phyloP scores from a whole-genome alignment of 2,888 invertebrate species.

The Spodoptera littoralis region DNA sequence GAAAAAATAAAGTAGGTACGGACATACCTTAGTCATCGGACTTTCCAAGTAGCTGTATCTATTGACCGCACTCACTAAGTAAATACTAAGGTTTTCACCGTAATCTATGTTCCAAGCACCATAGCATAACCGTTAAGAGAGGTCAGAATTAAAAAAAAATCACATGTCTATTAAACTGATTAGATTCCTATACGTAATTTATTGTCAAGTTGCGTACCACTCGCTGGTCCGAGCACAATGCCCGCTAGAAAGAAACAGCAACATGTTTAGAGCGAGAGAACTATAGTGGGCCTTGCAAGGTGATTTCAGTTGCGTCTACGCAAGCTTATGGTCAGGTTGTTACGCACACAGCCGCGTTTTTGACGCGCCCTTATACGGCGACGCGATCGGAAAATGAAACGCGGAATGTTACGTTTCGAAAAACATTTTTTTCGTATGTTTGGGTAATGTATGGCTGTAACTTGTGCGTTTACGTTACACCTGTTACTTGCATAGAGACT shows the following conservation, averaged over 20 bases:
- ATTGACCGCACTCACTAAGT: slow-evolving; percentile 17
- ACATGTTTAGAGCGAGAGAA: slow-evolving; percentile 78
- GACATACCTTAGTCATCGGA: slow-evolving; percentile 9
- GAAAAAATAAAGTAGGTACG: slow-evolving; percentile 21
- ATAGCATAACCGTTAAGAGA: slow-evolving; percentile 27
- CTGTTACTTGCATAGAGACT: slow-evolving; percentile 42
- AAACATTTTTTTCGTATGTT: slow-evolving; percentile 53
- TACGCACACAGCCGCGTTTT: slow-evolving; percentile 76
- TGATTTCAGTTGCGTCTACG: slow-evolving; percentile 88
- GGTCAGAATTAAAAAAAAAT: slow-evolving; percentile 74
- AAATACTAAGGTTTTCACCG: slow-evolving; percentile 37
- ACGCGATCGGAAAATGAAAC: slow-evolving; percentile 75
- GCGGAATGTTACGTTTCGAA: slow-evolving; percentile 59
- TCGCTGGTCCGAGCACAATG: slow-evolving; percentile 83
- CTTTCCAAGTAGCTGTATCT: slow-evolving; percentile 18
- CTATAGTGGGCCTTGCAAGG: slow-evolving; percentile 88
- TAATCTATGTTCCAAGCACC: slow-evolving; percentile 18
- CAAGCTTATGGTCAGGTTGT: slow-evolving; percentile 85
- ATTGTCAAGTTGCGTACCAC: slow-evolving; percentile 81
- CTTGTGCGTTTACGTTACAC: slow-evolving; percentile 46
- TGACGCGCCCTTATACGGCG: slow-evolving; percentile 60
- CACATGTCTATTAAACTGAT: slow-evolving; percentile 87
- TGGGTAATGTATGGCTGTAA: slow-evolving; percentile 56
- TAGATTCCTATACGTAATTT: slow-evolving; percentile 88
- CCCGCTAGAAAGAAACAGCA: slow-evolving; percentile 80